A percentile compares a stretch with the other conserved stretches of the same genome.
Conservation (phyloP, 2,113 vertebrate genomes). For the Dasypus novemcinctus region DNA sequence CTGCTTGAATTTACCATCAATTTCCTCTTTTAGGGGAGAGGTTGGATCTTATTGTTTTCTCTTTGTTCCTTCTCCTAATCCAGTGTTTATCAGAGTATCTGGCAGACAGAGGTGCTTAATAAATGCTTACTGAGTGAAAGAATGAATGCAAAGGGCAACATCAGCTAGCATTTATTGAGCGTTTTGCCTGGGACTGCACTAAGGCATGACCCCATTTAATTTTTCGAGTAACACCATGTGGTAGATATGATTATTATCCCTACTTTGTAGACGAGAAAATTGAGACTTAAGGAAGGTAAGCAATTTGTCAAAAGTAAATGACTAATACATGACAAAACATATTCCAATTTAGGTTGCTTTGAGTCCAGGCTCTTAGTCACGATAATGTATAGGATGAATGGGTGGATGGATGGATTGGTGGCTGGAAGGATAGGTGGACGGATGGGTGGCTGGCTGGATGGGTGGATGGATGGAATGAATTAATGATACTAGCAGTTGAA, state of each 20-base stretch:
- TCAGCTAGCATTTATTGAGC: not conserved
- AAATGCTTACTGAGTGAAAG: constrained; percentile 11
- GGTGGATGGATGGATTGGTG: not conserved
- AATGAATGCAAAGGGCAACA: not conserved
- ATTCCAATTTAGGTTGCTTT: not conserved
- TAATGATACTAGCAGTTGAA: not conserved
- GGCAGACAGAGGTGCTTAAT: not conserved
- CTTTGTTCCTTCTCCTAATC: not conserved
- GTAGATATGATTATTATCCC: not conserved
- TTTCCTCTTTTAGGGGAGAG: not conserved
- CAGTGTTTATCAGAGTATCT: not conserved
- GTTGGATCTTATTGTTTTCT: not conserved
- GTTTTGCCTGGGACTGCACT: not conserved
- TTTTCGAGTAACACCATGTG: not conserved
- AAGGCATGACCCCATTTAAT: not conserved
- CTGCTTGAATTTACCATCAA: not conserved
- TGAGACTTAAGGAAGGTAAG: not conserved
- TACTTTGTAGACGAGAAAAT: not conserved
- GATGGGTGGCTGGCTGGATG: not conserved
- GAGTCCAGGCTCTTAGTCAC: not conserved
- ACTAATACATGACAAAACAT: not conserved
- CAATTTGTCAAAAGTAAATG: not conserved
- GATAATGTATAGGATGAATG: not conserved
- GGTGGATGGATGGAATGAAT: not conserved
- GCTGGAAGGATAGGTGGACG: not conserved